Conservation (phyloP, 1,140 invertebrate genomes). For the Drosophila tropicalis region DNA sequence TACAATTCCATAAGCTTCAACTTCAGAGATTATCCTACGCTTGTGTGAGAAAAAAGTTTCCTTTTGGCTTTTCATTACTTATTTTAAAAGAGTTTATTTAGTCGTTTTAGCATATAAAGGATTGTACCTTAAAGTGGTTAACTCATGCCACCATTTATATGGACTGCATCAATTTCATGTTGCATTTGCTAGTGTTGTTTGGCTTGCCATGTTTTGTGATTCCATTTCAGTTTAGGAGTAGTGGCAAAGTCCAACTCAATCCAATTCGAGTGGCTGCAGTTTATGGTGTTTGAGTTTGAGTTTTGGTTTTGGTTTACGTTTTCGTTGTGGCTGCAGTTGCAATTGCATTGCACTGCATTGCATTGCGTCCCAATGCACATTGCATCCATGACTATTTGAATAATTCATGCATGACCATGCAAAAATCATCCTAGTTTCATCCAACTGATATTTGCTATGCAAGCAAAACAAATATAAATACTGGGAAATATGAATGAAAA, state of each 20-base stretch:
- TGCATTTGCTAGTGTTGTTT: not conserved
- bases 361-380: slow-evolving; percentile 41
- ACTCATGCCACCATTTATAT: not conserved
- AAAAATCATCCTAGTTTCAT: slow-evolving; percentile 58
- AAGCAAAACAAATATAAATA: slow-evolving; percentile 9
- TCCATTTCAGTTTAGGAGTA: slow-evolving; percentile 17
- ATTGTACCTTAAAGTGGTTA: not conserved
- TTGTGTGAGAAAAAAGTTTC: too few species aligned
- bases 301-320: slow-evolving; percentile 41
- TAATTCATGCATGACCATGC: slow-evolving; percentile 64
- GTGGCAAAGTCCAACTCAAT: slow-evolving; percentile 52
- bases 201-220: slow-evolving; percentile 7
- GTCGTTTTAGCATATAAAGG: too few species aligned
- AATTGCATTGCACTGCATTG: slow-evolving; percentile 28
- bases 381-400: slow-evolving; percentile 46
- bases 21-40: too few species aligned
- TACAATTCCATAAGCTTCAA: too few species aligned
- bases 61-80: too few species aligned
- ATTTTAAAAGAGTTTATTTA: too few species aligned
- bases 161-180: not conserved
- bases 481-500: not conserved
- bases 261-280: slow-evolving; percentile 65
- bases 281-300: slow-evolving; percentile 68
- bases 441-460: slow-evolving; percentile 20
- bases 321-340: not conserved